phyloP scores from a whole-genome alignment of 1,140 invertebrate species.

The Cyclargus thomasi region DNA sequence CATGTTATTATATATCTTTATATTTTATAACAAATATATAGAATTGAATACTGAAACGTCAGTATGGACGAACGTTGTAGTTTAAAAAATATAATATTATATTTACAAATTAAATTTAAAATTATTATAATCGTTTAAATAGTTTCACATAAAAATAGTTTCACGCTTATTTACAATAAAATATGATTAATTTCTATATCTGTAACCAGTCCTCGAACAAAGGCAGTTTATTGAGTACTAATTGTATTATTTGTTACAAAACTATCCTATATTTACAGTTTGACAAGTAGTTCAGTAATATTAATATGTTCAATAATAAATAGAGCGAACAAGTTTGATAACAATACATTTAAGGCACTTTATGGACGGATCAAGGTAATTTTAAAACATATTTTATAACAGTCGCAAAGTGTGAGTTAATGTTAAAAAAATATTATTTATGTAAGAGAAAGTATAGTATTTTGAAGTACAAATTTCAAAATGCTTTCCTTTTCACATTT shows the following conservation, averaged over 20 bases:
- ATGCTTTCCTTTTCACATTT: no score
- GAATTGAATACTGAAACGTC: slow-evolving; percentile 48
- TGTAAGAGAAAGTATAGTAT: no score
- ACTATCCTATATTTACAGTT: slow-evolving; percentile 30
- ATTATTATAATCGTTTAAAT: slow-evolving; percentile 38
- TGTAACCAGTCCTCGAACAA: slow-evolving; percentile 64
- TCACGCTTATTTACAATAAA: slow-evolving; percentile 57
- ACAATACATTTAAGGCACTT: slow-evolving; percentile 40
- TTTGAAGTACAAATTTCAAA: no score
- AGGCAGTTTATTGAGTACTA: slow-evolving; percentile 50
- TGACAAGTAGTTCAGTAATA: slow-evolving; percentile 18
- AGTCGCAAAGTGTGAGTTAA: no score
- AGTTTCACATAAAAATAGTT: no score
- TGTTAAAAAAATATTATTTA: no score
- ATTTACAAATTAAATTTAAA: slow-evolving; percentile 63
- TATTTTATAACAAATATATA: slow-evolving; percentile 74
- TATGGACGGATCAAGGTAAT: slow-evolving; percentile 28
- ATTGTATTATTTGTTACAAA: slow-evolving; percentile 32
- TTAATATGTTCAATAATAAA: slow-evolving; percentile 28
- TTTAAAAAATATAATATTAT: slow-evolving; percentile 45
- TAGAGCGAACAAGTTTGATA: slow-evolving; percentile 24
- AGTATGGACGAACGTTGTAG: slow-evolving; percentile 45
- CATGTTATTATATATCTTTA: slow-evolving; percentile 48
- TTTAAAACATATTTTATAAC: background rate
- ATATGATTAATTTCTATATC: slow-evolving; percentile 38